Percentiles rank a stretch among this genome's conserved stretches.
These are phyloP conservation scores for Balaenoptera acutorostrata DNA, from an alignment of 2,113 vertebrate species.

Conservation along the genomic window DNA sequence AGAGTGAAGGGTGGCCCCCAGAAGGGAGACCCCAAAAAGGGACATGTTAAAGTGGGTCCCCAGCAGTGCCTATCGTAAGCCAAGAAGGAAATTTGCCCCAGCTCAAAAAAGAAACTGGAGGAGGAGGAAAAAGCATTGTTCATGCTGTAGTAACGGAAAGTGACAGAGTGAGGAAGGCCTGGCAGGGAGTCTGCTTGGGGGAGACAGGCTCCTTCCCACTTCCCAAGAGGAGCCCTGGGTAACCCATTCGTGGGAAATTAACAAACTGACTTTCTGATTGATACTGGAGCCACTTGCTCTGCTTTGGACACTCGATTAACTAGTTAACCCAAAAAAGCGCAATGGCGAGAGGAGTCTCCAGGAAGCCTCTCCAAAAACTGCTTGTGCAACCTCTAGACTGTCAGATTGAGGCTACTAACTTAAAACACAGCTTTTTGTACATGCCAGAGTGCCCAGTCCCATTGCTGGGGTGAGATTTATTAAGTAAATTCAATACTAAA, in stretches of 20 bases:
- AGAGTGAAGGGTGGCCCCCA: not conserved
- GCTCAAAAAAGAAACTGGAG: not conserved
- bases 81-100: not conserved
- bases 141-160: not conserved
- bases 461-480: not conserved
- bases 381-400: not conserved
- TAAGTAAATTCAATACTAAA: not conserved
- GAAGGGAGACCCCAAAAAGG: not conserved
- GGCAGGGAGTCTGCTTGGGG: not conserved
- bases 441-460: not conserved
- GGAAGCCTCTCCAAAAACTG: not conserved
- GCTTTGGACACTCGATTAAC: not conserved
- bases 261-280: not conserved
- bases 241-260: not conserved
- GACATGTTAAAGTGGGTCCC: not conserved
- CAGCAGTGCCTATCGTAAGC: not conserved
- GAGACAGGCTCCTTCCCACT: not conserved
- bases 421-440: not conserved
- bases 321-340: not conserved
- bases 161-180: no score
- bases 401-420: not conserved
- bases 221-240: not conserved
- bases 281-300: not conserved
- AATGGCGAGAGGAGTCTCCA: not conserved
- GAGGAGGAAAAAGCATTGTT: not conserved